Conservation (phyloP, 2,797 vertebrate species). For the Danio jaintianensis region DNA sequence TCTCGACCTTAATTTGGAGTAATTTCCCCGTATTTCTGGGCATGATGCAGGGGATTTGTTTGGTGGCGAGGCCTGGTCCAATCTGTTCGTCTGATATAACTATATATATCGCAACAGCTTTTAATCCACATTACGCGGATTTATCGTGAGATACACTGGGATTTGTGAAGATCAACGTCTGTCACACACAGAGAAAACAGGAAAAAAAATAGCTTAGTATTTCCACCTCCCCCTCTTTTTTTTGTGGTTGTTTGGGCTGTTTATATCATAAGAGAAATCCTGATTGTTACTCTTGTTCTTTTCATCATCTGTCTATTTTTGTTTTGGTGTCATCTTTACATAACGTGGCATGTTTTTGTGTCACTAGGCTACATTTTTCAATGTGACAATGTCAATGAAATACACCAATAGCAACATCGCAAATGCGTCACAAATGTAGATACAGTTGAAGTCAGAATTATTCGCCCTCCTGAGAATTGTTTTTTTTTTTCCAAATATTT, state of each 20-base stretch:
- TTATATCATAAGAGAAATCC: conserved; percentile 52
- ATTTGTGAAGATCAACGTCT: conserved; percentile 79
- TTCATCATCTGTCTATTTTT: conserved; percentile 72
- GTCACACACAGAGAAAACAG: conserved; percentile 64
- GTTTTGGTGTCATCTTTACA: conserved; percentile 62
- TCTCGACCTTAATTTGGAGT: conserved; percentile 62
- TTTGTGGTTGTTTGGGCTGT: conserved; percentile 57
- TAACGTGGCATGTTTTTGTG: conserved; percentile 22
- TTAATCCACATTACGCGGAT: conserved; percentile 81
- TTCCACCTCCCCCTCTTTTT: conserved; percentile 47
- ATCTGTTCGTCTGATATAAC: conserved; percentile 72
- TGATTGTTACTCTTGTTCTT: conserved; percentile 44
- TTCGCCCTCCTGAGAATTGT: too few relatives aligned
- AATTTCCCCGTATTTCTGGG: conserved; percentile 54
- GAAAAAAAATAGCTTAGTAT: conserved; percentile 47
- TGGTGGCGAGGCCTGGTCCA: conserved; percentile 64
- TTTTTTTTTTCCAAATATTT: too few relatives aligned
- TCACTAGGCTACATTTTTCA: not conserved
- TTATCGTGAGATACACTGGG: conserved; percentile 79
- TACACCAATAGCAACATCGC: too few relatives aligned
- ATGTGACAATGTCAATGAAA: too few relatives aligned
- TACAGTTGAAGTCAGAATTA: too few relatives aligned
- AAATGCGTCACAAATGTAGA: too few relatives aligned
- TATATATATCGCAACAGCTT: conserved; percentile 76
- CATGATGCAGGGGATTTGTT: conserved; percentile 70